Evolutionary conservation across 2,113 vertebrate genomes (phyloP).

Genomic region (Rhea americana): DNA sequence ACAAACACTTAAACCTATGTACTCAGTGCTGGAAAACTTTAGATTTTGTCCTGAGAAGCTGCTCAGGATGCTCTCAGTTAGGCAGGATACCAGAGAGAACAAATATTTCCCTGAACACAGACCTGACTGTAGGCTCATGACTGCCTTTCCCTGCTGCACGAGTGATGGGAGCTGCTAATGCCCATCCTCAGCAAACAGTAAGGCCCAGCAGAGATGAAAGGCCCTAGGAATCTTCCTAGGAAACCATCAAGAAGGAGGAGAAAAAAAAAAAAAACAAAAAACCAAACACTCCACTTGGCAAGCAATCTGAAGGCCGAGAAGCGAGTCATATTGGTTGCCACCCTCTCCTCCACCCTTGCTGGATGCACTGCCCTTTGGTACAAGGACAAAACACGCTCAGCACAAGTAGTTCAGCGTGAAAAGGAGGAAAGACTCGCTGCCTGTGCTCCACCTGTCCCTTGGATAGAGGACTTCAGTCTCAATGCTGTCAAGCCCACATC

Average conservation of each 20-base stretch:
- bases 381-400: rapidly evolving
- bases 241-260: not conserved
- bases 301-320: not conserved
- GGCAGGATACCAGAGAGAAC: not conserved
- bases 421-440: not conserved
- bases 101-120: rapidly evolving
- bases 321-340: rapidly evolving
- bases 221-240: not conserved
- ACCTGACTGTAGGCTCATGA: rapidly evolving
- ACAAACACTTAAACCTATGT: rapidly evolving
- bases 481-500: not conserved
- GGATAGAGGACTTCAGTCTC: not conserved
- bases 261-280: not conserved
- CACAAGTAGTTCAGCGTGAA: rapidly evolving
- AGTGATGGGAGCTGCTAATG: not conserved
- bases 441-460: not conserved
- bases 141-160: no score
- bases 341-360: not conserved
- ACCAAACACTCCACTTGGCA: not conserved
- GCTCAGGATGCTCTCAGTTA: not conserved
- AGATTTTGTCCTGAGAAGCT: not conserved
- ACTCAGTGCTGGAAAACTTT: not conserved
- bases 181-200: rapidly evolving
- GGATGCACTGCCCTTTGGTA: not conserved
- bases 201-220: rapidly evolving